Evolutionary conservation across 2,797 vertebrate genomes (phyloP), one percentile per base, ranked within the genome.

Genomic region (Crypturellus tataupa): DNA sequence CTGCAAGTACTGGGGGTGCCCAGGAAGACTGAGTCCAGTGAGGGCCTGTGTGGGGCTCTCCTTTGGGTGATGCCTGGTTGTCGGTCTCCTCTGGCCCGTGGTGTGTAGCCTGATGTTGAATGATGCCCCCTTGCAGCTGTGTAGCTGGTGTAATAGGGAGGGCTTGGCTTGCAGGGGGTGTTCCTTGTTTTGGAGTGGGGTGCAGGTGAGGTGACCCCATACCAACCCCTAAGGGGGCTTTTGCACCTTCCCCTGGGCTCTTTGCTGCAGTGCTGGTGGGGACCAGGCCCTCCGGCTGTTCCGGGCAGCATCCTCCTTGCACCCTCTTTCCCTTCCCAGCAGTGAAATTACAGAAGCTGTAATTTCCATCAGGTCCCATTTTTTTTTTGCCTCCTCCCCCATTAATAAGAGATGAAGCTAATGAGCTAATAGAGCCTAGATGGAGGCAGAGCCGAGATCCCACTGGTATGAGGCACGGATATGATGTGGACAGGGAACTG

Each of bases 331-430:
- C 84, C 55, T 35, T 77, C 67, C 70, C 1, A 5, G 76, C 1
- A 5, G 76, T 73, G 71, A 70, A 86, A 24, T 40, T 40, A 40
- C 47, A 88, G 70, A 81, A 91, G 63, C 91, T 93, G 35, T 84
- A 72, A 88, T 91, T 96, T 94, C 91, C 80, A 91, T 94, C 90
- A 86, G 21, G n/a, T 94, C 46, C 39, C 59, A 86, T 91, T 89
- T n/a, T n/a, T n/a, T 84, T 73, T 94, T 93, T 21, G 0, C 80
- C 94, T 96, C 94, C 67, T 94, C 64, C 31, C 8, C 78, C 83
- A 91, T 96, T 93, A 96, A 96, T 96, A 96, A 95, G 80, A 93
- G 39, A 96, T 95, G 90, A 95, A 86, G 85, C 76, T 84, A 86
- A 78, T 73, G 93, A 96, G 70, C 86, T 96, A 86, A 84, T 79